Base-by-base conservation (phyloP, 2,888 invertebrate species). In the Prionchulus punctatus region DNA sequence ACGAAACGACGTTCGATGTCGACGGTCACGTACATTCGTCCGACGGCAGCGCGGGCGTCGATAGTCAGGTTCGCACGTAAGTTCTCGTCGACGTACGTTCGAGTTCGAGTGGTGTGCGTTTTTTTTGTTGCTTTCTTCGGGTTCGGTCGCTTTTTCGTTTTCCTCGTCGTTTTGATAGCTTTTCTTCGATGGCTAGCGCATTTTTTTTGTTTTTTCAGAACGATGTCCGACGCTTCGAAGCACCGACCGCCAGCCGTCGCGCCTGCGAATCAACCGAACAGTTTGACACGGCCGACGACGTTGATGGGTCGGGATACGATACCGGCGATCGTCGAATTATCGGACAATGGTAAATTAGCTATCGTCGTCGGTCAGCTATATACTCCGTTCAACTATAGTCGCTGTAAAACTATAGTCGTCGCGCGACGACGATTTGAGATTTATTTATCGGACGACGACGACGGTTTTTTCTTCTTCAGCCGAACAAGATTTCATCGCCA, bases 1-100 rank as follows among this genome's bases (percentile, higher is more conserved):
- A 47, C 25, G 7, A 23, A 23, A 73, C 86, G 21, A 86, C 85
- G 31, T 89, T 86, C 74, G 90, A 88, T 73, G 79, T 87, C 65
- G 89, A 90, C 70, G 88, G 87, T 60, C 87, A 87, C 73, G 84
- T 88, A n/a, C n/a, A n/a, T n/a, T n/a, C n/a, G n/a, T n/a, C n/a
- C n/a, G n/a, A n/a, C n/a, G n/a, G n/a, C n/a, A n/a, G n/a, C n/a
- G n/a, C n/a, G n/a, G n/a, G n/a, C n/a, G n/a, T n/a, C n/a, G n/a
- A n/a, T n/a, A n/a, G n/a, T n/a, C n/a, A n/a, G n/a, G n/a, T n/a
- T n/a, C n/a, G n/a, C n/a, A n/a, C n/a, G n/a, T n/a, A n/a, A n/a
- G n/a, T n/a, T n/a, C n/a, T n/a, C n/a, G n/a, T n/a, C n/a, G n/a
- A n/a, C n/a, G n/a, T n/a, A n/a, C n/a, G n/a, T n/a, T n/a, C n/a